These are phyloP conservation scores for Catharus ustulatus DNA, from an alignment of 2,797 vertebrate species.

Conservation along the genomic window DNA sequence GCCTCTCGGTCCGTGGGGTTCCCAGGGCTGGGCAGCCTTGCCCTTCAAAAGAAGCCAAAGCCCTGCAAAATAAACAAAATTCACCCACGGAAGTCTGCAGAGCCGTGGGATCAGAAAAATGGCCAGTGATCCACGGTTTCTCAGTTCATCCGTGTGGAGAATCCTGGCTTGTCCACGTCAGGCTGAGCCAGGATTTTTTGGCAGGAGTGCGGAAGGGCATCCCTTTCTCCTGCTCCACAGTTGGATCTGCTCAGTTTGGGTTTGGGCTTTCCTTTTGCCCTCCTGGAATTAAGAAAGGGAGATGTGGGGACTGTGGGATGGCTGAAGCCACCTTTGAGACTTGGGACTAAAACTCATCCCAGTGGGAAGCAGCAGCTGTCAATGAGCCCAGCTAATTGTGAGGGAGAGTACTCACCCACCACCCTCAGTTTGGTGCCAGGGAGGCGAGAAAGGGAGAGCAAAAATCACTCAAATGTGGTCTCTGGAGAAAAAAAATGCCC, in stretches of 20 bases:
- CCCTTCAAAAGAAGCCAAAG: not conserved
- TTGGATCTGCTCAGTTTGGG: not conserved
- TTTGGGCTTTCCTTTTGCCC: not conserved
- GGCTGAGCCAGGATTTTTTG: not conserved
- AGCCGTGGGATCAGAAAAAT: no score
- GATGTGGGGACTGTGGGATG: not conserved
- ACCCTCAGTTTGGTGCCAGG: not conserved
- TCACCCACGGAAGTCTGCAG: fast-evolving
- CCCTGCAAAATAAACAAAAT: not conserved
- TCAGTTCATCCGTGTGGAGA: fast-evolving
- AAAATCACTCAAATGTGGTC: not conserved
- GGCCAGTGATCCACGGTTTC: fast-evolving
- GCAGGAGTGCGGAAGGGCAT: no score
- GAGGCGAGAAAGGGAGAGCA: not conserved
- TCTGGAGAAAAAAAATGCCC: fast-evolving
- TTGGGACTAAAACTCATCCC: not conserved
- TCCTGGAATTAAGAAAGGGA: not conserved
- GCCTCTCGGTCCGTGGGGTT: not conserved
- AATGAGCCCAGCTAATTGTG: no score
- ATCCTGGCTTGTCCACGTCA: not conserved
- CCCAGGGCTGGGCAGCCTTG: not conserved
- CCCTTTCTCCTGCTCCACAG: fast-evolving
- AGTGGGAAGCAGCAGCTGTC: not conserved
- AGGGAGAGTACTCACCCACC: not conserved
- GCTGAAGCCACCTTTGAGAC: not conserved